Percentiles rank a stretch among this genome's conserved stretches.
phyloP scores from a whole-genome alignment of 2,113 vertebrate species.

The Ramphastos sulfuratus region DNA sequence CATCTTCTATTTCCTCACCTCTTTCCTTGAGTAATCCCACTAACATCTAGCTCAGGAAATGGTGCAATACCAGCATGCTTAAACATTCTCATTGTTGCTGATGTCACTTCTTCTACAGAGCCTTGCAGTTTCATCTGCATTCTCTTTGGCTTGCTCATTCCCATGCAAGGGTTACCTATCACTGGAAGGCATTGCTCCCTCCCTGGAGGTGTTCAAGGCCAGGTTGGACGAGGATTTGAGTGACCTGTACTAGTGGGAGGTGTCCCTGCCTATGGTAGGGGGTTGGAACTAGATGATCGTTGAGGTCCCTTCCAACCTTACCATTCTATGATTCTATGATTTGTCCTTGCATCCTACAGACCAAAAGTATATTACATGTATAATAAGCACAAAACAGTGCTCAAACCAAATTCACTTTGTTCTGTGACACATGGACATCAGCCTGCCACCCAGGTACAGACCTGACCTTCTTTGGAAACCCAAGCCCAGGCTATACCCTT shows the following conservation, averaged over 20 bases:
- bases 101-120: background rate
- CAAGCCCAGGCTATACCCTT: background rate
- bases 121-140: background rate
- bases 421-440: background rate
- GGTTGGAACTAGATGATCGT: too few species aligned
- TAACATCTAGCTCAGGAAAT: conserved; percentile 29
- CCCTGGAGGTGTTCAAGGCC: too few species aligned
- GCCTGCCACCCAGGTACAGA: background rate
- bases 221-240: too few species aligned
- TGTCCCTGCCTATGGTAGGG: too few species aligned
- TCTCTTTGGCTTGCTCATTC: background rate
- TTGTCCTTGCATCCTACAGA: background rate
- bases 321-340: too few species aligned
- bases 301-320: too few species aligned
- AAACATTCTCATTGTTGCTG: background rate
- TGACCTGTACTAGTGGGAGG: too few species aligned
- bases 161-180: background rate
- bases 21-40: background rate
- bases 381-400: background rate
- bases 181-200: background rate
- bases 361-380: background rate
- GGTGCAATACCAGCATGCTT: background rate
- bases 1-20: background rate
- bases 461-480: background rate
- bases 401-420: background rate